Conservation (phyloP, 2,113 vertebrate genomes). For the Microtus richardsoni region DNA sequence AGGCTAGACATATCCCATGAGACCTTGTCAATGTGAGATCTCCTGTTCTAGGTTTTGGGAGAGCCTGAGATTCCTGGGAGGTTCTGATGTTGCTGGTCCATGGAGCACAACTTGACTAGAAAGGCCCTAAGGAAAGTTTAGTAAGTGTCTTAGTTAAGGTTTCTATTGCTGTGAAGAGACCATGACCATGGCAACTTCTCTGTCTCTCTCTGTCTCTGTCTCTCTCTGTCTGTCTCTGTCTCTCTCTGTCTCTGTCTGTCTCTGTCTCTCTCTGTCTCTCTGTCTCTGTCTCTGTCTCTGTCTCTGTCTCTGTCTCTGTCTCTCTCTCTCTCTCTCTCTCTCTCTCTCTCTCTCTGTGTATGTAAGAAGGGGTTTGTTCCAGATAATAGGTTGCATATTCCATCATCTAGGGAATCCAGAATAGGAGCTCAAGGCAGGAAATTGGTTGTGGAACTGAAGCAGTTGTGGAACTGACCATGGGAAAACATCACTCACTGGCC, state of each 20-base stretch:
- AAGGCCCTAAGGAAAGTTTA: neutral
- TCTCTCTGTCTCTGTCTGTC: too few species aligned
- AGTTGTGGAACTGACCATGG: neutral
- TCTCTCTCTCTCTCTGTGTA: too few species aligned
- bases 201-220: too few species aligned
- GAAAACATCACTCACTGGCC: neutral
- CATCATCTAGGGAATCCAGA: neutral
- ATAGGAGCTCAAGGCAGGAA: neutral
- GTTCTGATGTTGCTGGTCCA: neutral
- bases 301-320: too few species aligned
- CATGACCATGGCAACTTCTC: neutral
- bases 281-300: too few species aligned
- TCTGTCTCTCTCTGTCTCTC: too few species aligned
- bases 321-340: too few species aligned
- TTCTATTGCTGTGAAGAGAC: neutral
- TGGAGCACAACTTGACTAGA: neutral
- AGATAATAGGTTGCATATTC: neutral
- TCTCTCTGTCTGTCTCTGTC: too few species aligned
- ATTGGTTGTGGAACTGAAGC: neutral
- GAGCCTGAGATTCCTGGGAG: neutral
- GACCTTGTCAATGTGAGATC: neutral
- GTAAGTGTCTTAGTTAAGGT: neutral
- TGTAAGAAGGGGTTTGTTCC: neutral
- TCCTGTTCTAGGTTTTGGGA: neutral
- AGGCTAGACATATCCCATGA: neutral